A percentile compares a stretch with the other conserved stretches of the same genome.
These are phyloP conservation scores for Drosophila kurseongensis DNA, from an alignment of 1,140 invertebrate species.

Conservation along the genomic window DNA sequence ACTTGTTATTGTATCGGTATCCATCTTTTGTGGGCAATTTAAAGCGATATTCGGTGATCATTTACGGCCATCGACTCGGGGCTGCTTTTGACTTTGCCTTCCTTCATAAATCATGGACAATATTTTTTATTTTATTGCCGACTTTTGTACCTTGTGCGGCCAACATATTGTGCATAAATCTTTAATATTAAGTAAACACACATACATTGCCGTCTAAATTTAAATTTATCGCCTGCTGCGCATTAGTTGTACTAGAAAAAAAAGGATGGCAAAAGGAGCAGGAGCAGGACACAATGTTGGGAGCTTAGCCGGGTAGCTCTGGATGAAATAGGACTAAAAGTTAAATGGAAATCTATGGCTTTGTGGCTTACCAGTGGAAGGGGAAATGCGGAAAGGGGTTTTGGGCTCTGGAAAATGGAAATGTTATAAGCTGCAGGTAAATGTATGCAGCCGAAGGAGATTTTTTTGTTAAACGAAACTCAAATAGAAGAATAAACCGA, in stretches of 20 bases:
- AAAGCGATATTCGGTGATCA: conserved; percentile 41
- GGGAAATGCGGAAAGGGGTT: conserved; percentile 19
- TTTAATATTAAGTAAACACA: conserved; percentile 80
- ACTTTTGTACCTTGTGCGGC: conserved; percentile 55
- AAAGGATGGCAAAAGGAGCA: conserved; percentile 11
- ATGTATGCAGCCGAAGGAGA: conserved; percentile 30
- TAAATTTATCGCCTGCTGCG: conserved; percentile 75
- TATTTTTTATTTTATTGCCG: conserved; percentile 77
- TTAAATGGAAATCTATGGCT: conserved; percentile 81
- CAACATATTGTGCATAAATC: conserved; percentile 79
- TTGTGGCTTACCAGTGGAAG: conserved; percentile 53
- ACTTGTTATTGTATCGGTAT: conserved; percentile 45
- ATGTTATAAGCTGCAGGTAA: conserved; percentile 49
- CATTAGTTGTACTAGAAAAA: conserved; percentile 63
- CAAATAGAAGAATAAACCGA: conserved; percentile 29
- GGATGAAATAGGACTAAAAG: conserved; percentile 65
- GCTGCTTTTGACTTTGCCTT: conserved; percentile 12
- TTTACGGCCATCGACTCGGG: conserved; percentile 15
- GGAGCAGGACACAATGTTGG: conserved; percentile 39
- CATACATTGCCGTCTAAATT: conserved; percentile 66
- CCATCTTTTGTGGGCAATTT: conserved; percentile 45
- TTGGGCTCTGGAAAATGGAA: conserved; percentile 30
- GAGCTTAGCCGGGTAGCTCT: conserved; percentile 44
- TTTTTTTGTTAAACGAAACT: conserved; percentile 35
- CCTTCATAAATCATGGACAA: conserved; percentile 42